A percentile compares a stretch with the other conserved stretches of the same genome.
Evolutionary conservation across 2,888 invertebrate species (phyloP).

Genomic region (Eupithecia subumbrata): DNA sequence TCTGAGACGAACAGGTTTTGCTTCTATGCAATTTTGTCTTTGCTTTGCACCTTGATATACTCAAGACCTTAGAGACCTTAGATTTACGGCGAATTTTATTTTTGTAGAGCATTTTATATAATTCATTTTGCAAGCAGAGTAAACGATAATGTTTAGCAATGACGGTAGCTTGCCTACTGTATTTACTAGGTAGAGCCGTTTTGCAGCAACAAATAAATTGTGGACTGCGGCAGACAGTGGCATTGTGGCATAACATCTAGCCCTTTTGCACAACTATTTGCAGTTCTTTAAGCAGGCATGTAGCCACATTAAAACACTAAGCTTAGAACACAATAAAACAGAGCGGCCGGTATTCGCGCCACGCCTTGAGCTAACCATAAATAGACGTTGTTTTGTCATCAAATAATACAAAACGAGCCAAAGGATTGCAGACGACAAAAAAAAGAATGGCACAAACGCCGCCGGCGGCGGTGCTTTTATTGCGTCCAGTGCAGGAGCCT

Average conservation of each 20-base stretch:
- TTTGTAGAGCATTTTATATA: not conserved
- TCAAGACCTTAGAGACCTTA: not conserved
- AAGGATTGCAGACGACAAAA: conserved; percentile 67
- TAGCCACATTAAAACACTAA: conserved; percentile 30
- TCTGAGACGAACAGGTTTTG: not conserved
- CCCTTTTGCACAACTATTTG: conserved; percentile 10
- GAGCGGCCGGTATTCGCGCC: conserved; percentile 52
- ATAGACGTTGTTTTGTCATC: conserved; percentile 65
- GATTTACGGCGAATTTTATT: not conserved
- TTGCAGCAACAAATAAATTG: not conserved
- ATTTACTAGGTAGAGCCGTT: not conserved
- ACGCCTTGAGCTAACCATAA: conserved; percentile 55
- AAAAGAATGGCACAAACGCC: conserved; percentile 60
- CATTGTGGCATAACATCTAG: conserved; percentile 5
- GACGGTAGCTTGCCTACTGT: not conserved
- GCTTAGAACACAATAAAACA: conserved; percentile 38
- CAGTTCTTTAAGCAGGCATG: conserved; percentile 17
- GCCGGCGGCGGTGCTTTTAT: conserved; percentile 62
- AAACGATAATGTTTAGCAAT: not conserved
- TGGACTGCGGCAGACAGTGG: conserved; percentile 1
- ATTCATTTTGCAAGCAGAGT: not conserved
- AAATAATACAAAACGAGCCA: conserved; percentile 66
- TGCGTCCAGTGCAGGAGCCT: conserved; percentile 30
- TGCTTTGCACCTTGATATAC: not conserved
- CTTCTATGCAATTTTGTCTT: not conserved